phyloP scores from a whole-genome alignment of 1,140 invertebrate species.

The Cyphomyrmex costatus region DNA sequence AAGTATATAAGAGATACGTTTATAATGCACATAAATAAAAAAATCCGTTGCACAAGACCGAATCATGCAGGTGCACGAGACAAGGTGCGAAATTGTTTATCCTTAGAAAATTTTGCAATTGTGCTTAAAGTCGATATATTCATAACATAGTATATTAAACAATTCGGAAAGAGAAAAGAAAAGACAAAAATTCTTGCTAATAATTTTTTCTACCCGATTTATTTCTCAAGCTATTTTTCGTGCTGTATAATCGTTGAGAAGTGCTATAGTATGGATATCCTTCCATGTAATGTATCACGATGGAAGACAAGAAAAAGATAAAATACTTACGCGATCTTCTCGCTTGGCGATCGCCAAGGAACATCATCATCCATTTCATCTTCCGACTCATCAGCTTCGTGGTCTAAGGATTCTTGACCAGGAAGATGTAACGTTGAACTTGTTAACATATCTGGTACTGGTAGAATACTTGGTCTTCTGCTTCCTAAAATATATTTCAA shows the following conservation, averaged over 20 bases:
- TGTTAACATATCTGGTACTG: constrained; percentile 95
- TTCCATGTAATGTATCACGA: constrained; percentile 10
- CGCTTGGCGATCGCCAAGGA: constrained; percentile 95
- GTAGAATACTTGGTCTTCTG: constrained; percentile 93
- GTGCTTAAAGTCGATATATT: constrained; percentile 73
- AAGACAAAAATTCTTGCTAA: constrained; percentile 40
- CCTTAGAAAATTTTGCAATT: constrained; percentile 61
- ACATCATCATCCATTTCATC: constrained; percentile 96
- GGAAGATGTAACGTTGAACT: constrained; percentile 92
- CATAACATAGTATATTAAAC: constrained; percentile 61
- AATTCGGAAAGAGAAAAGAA: constrained; percentile 37
- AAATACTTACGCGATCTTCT: constrained; percentile 94
- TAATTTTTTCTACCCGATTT: constrained; percentile 43
- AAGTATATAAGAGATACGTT: constrained; percentile 34
- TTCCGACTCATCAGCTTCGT: constrained; percentile 93
- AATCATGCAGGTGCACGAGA: constrained; percentile 80
- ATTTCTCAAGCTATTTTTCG: constrained; percentile 28
- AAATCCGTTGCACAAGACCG: constrained; percentile 66
- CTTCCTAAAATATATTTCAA: constrained; percentile 88
- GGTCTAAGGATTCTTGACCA: constrained; percentile 90
- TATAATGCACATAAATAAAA: constrained; percentile 48
- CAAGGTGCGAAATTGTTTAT: constrained; percentile 72
- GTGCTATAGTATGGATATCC: constrained; percentile 2
- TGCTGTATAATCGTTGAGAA: constrained; percentile 37
- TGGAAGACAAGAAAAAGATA: background rate